Evolutionary conservation across 1,140 invertebrate genomes (phyloP).

Genomic region (Eurosta solidaginis): DNA sequence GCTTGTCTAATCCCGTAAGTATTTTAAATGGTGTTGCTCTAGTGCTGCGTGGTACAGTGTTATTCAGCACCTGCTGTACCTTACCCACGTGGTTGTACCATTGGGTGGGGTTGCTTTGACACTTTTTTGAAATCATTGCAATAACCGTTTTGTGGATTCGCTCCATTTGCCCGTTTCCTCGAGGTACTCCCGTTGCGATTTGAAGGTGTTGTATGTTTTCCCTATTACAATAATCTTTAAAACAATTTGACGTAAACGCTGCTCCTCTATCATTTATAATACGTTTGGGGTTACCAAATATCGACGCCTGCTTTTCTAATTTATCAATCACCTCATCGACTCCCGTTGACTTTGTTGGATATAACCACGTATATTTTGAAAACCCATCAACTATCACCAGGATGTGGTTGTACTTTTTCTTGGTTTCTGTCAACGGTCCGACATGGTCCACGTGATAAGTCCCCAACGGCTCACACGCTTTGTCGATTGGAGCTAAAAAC

Average conservation of each 20-base stretch:
- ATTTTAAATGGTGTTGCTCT: too few relatives aligned
- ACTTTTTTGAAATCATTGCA: too few relatives aligned
- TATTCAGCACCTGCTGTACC: too few relatives aligned
- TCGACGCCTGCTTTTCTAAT: constrained; percentile 41
- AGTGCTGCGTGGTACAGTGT: too few relatives aligned
- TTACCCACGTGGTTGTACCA: too few relatives aligned
- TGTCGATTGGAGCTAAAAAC: constrained; percentile 38
- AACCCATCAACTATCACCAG: constrained; percentile 47
- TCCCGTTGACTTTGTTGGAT: constrained; percentile 37
- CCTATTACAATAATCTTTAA: constrained; percentile 33
- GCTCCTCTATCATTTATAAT: constrained; percentile 43
- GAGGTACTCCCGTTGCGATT: constrained; percentile 35
- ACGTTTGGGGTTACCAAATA: constrained; percentile 50
- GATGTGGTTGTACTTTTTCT: constrained; percentile 44
- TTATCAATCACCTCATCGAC: constrained; percentile 39
- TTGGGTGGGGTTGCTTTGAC: too few relatives aligned
- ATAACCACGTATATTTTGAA: constrained; percentile 47
- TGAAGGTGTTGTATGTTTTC: constrained; percentile 34
- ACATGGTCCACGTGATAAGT: constrained; percentile 39
- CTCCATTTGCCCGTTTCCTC: too few relatives aligned
- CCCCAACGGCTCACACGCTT: constrained; percentile 38
- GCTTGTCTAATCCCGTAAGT: constrained; percentile 17
- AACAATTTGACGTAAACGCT: constrained; percentile 34
- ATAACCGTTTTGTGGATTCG: too few relatives aligned
- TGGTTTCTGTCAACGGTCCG: constrained; percentile 37